Percentiles rank a stretch among this genome's conserved stretches.
These are phyloP conservation scores for Netelia inedita DNA, from an alignment of 2,888 invertebrate species.

Conservation along the genomic window DNA sequence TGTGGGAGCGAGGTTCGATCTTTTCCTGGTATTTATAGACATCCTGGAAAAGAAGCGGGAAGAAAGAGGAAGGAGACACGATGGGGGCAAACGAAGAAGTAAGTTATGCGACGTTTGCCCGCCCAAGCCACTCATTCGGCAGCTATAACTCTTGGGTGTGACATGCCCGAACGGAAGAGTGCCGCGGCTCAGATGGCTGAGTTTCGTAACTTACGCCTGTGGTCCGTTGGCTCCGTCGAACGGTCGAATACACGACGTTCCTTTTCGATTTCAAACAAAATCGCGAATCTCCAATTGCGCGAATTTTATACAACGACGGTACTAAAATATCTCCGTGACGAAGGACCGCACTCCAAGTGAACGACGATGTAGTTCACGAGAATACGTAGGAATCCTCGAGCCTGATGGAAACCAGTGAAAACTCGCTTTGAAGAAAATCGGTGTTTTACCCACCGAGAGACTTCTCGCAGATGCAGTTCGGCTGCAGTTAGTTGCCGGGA, in stretches of 20 bases:
- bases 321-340: conserved; percentile 25
- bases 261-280: too few species aligned
- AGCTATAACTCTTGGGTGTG: conserved; percentile 83
- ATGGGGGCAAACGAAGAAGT: conserved; percentile 78
- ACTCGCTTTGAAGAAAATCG: conserved; percentile 25
- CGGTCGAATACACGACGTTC: neutral
- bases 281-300: neutral
- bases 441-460: conserved; percentile 20
- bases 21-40: conserved; percentile 79
- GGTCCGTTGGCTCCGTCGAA: conserved; percentile 13
- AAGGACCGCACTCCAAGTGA: neutral
- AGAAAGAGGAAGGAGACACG: conserved; percentile 57
- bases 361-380: too few species aligned
- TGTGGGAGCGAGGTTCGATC: conserved; percentile 67
- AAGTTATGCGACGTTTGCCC: conserved; percentile 85
- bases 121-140: conserved; percentile 84
- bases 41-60: conserved; percentile 79
- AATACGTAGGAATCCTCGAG: neutral
- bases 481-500: conserved; percentile 67
- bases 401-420: neutral
- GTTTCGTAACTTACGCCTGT: conserved; percentile 42
- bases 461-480: conserved; percentile 51
- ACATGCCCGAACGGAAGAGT: conserved; percentile 84
- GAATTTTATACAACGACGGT: neutral
- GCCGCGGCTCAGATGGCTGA: conserved; percentile 63